Percentiles rank a stretch among this genome's conserved stretches.
Evolutionary conservation across 2,888 invertebrate species (phyloP).

Genomic region (Gastracanthus pulcherrimus): DNA sequence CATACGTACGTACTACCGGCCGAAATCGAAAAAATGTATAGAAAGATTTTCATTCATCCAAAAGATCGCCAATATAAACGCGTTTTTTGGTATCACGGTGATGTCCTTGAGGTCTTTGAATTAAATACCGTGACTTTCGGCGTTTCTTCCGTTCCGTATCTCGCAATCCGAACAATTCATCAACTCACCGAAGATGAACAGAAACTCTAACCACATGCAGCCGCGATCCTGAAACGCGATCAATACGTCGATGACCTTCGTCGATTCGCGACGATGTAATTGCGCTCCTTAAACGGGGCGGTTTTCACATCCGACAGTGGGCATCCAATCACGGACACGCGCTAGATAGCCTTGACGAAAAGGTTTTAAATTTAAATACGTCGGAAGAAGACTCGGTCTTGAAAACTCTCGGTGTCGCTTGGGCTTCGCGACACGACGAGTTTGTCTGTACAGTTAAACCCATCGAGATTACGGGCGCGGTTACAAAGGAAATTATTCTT

Average conservation of each 20-base stretch:
- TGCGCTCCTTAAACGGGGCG: background rate
- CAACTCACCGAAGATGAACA: background rate
- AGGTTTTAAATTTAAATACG: constrained; percentile 12
- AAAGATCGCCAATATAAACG: background rate
- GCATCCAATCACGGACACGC: background rate
- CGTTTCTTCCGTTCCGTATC: background rate
- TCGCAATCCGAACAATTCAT: background rate
- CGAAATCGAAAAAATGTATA: background rate
- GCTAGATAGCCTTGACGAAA: no score
- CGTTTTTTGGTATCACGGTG: no score
- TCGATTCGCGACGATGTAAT: background rate
- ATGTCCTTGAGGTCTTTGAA: background rate
- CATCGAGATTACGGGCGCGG: background rate
- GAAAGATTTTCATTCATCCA: background rate
- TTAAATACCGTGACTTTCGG: background rate
- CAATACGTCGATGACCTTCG: background rate
- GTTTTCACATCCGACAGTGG: background rate
- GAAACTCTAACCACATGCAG: background rate
- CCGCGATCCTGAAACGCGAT: background rate
- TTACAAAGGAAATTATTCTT: background rate
- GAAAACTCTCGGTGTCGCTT: constrained; percentile 16
- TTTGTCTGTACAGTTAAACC: constrained; percentile 25
- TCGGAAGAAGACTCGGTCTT: background rate
- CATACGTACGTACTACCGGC: background rate
- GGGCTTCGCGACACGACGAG: constrained; percentile 51